Conservation (phyloP, 2,888 invertebrate genomes). For the Scrobipalpa atriplicella region DNA sequence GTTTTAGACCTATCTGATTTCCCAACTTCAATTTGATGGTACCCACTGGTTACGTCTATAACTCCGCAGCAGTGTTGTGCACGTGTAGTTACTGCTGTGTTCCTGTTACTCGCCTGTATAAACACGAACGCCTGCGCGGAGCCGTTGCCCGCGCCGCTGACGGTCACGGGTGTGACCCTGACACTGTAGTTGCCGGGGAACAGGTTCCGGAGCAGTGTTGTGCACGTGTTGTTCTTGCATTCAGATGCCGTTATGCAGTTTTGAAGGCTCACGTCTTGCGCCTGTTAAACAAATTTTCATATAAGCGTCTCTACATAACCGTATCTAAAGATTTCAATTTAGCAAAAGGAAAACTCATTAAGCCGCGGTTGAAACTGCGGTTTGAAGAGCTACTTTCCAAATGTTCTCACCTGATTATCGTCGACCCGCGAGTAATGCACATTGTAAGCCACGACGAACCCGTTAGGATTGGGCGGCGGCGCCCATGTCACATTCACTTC, state of each 20-base stretch:
- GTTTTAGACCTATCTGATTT: too few relatives aligned
- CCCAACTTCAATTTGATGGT: too few relatives aligned
- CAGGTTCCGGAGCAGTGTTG: conserved; percentile 81
- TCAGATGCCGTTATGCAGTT: conserved; percentile 87
- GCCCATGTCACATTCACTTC: conserved; percentile 90
- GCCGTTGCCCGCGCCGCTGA: conserved; percentile 87
- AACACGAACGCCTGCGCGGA: conserved; percentile 82
- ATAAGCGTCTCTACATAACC: background rate
- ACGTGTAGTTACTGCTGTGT: background rate
- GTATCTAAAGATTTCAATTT: too few relatives aligned
- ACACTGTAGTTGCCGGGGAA: conserved; percentile 93
- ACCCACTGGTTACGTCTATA: too few relatives aligned
- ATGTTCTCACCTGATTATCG: conserved; percentile 61
- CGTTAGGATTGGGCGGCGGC: conserved; percentile 93
- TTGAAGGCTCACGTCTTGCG: conserved; percentile 77
- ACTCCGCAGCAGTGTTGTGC: too few relatives aligned
- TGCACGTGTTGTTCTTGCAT: conserved; percentile 75
- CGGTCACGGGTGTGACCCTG: conserved; percentile 88
- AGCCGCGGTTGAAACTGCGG: too few relatives aligned
- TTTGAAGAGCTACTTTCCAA: background rate
- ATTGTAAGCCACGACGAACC: conserved; percentile 92
- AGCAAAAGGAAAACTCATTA: too few relatives aligned
- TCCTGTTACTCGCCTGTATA: conserved; percentile 79
- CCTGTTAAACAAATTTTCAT: conserved; percentile 46
- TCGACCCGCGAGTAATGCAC: conserved; percentile 88